A percentile compares a stretch with the other conserved stretches of the same genome.
Evolutionary conservation across 2,797 vertebrate genomes (phyloP).

Genomic region (Pelobates cultripes): DNA sequence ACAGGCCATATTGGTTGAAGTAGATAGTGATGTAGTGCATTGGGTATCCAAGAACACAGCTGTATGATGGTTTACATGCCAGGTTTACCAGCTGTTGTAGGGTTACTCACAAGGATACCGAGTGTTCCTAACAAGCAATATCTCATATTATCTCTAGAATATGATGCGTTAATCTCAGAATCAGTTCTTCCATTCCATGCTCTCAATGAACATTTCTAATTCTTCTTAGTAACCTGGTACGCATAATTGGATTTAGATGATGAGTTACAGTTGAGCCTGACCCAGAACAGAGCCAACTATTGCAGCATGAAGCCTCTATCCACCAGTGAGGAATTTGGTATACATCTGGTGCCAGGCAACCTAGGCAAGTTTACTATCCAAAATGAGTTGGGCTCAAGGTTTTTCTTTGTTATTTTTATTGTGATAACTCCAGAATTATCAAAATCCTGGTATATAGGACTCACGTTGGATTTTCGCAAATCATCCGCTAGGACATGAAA

Average conservation of each 20-base stretch:
- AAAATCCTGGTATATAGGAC: too few relatives aligned
- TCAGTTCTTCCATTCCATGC: neutral
- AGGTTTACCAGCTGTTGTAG: neutral
- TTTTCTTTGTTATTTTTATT: too few relatives aligned
- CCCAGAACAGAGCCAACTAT: too few relatives aligned
- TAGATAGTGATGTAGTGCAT: neutral
- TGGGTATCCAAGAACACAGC: neutral
- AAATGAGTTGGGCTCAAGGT: too few relatives aligned
- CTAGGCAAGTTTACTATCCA: too few relatives aligned
- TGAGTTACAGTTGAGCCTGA: too few relatives aligned
- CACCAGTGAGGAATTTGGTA: too few relatives aligned
- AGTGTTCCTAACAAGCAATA: neutral
- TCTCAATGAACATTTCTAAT: neutral
- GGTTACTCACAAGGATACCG: neutral
- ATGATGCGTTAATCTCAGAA: neutral
- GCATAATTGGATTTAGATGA: neutral
- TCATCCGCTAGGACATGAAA: too few relatives aligned
- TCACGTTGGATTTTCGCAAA: too few relatives aligned
- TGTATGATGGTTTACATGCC: slow-evolving; percentile 3
- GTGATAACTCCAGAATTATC: too few relatives aligned
- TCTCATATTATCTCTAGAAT: slow-evolving; percentile 4
- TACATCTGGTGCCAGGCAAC: too few relatives aligned
- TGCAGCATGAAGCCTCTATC: too few relatives aligned
- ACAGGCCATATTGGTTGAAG: neutral
- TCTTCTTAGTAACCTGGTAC: neutral